phyloP scores from a whole-genome alignment of 2,888 invertebrate species.

The Dryococelus australis region DNA sequence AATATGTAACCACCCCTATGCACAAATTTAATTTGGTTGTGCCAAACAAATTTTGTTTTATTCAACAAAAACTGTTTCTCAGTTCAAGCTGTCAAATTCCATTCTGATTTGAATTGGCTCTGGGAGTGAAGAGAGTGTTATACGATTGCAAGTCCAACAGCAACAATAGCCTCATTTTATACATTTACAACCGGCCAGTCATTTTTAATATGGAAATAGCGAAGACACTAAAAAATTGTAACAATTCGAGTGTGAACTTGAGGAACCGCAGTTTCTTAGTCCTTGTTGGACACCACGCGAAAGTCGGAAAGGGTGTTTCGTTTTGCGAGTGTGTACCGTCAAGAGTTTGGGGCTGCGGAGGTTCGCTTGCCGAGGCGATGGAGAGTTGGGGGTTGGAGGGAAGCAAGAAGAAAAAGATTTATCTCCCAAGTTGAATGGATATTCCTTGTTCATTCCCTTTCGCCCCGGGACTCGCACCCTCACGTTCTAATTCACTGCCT shows the following conservation, averaged over 20 bases:
- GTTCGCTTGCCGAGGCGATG: background rate
- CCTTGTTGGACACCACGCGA: background rate
- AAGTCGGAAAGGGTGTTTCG: background rate
- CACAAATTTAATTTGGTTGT: too few relatives aligned
- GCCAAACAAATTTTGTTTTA: too few relatives aligned
- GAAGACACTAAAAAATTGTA: too few relatives aligned
- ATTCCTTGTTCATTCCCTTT: conserved; percentile 19
- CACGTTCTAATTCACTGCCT: background rate
- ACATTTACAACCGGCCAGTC: too few relatives aligned
- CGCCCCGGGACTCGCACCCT: background rate
- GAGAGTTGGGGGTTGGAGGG: background rate
- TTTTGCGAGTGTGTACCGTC: background rate
- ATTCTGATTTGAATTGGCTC: too few relatives aligned
- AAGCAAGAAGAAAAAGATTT: conserved; percentile 12
- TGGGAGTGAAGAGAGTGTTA: too few relatives aligned
- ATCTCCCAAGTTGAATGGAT: conserved; percentile 28
- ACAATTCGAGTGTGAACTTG: background rate
- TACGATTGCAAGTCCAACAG: too few relatives aligned
- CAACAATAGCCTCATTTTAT: too few relatives aligned
- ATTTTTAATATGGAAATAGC: too few relatives aligned
- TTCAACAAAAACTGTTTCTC: too few relatives aligned
- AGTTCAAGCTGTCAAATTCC: too few relatives aligned
- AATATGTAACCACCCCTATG: too few relatives aligned
- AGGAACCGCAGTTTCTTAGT: background rate
- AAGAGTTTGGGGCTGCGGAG: background rate